These are phyloP conservation scores for Alethe castanea DNA, from an alignment of 2,113 vertebrate genomes.

Conservation along the genomic window DNA sequence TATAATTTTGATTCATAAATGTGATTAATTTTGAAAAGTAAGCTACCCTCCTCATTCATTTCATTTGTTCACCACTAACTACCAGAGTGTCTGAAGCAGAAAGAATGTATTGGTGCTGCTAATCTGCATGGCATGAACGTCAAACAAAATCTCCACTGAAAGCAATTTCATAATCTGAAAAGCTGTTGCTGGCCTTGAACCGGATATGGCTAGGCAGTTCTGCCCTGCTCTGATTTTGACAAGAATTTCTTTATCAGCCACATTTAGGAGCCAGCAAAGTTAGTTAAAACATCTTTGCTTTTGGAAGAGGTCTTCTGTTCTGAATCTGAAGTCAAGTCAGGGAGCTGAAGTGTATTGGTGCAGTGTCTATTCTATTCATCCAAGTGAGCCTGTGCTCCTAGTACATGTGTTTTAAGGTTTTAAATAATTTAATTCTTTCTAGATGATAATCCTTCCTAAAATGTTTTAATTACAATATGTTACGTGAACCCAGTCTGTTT, in stretches of 20 bases:
- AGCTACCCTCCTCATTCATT: background rate
- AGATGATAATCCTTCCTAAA: background rate
- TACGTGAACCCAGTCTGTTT: background rate
- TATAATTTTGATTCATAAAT: background rate
- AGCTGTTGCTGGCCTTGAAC: slow-evolving; percentile 32
- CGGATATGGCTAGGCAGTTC: background rate
- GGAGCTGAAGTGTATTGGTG: background rate
- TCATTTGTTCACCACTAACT: background rate
- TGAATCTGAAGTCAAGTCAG: background rate
- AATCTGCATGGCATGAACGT: slow-evolving; percentile 24
- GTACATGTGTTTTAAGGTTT: background rate
- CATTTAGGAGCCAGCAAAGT: background rate
- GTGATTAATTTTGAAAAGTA: background rate
- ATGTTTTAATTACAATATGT: background rate
- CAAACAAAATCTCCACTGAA: slow-evolving; percentile 57
- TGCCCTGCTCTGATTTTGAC: background rate
- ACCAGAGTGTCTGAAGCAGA: background rate
- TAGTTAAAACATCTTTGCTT: background rate
- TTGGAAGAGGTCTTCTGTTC: background rate
- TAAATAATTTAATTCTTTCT: background rate
- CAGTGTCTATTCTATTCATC: background rate
- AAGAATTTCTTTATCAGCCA: background rate
- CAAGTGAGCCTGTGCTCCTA: background rate
- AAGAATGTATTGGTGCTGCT: slow-evolving; percentile 16
- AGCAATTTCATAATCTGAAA: slow-evolving; percentile 63